Conservation (phyloP, 2,113 vertebrate species). For the Oryzias celebensis region DNA sequence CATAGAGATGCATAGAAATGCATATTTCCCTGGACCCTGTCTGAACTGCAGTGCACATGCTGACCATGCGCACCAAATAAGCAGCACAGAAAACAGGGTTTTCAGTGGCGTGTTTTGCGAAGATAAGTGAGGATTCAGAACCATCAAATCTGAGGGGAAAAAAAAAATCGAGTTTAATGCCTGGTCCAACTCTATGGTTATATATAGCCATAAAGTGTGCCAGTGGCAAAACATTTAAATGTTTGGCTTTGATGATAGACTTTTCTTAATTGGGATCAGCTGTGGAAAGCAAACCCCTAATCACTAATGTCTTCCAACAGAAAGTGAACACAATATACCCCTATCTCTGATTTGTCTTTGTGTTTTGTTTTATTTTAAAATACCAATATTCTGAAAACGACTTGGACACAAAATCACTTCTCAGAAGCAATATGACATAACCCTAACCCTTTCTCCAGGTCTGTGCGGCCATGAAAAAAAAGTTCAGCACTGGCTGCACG, state of each 20-base stretch:
- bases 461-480: no score
- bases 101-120: conserved; percentile 31
- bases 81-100: conserved; percentile 41
- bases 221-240: conserved; percentile 38
- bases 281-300: conserved; percentile 3
- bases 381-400: no score
- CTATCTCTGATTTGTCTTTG: not conserved
- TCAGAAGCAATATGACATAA: no score
- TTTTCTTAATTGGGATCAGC: conserved; percentile 32
- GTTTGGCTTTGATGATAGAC: conserved; percentile 42
- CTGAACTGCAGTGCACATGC: conserved; percentile 50
- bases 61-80: conserved; percentile 40
- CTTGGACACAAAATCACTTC: no score
- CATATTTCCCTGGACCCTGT: conserved; percentile 36
- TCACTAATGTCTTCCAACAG: not conserved
- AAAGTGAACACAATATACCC: conserved; percentile 6
- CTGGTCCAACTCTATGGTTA: conserved; percentile 43
- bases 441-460: no score
- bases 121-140: conserved; percentile 45
- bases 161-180: conserved; percentile 26
- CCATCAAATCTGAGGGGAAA: conserved; percentile 9
- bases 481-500: no score
- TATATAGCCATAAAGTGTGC: conserved; percentile 25
- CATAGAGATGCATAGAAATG: no score
- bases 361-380: not conserved